Base-by-base conservation (phyloP, 2,113 vertebrate species). In the Pterocles orientalis region DNA sequence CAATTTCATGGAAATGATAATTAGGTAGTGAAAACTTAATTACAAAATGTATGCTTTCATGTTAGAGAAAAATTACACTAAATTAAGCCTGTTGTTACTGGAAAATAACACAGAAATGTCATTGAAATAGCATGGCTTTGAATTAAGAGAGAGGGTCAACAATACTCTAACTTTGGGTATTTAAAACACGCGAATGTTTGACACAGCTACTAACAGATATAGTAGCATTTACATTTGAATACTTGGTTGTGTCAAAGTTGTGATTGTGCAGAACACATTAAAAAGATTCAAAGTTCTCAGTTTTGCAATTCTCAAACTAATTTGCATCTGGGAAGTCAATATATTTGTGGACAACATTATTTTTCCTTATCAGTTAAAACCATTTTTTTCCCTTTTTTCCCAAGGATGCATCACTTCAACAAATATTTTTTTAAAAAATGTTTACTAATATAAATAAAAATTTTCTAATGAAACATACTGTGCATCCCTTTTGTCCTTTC, bases 11-110 rank as follows among this genome's bases (percentile, higher is more conserved):
- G 73, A 83, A 94, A 91, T 84, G 9, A 71, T 68, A 89, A 92
- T 94, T 95, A 84, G 20, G 50, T 41, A 53, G 77, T 48, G 83
- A 88, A 95, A 95, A 92, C 85, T 89, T 89, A 96, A 94, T 95
- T 92, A 68, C 26, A 91, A 57, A 51, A 89, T 84, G 29, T 76
- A 75, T 68, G 56, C 91, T 94, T 96, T 97, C 72, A 91, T 94
- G 72, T 75, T 84, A 75, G 75, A 58, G 94, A 95, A 94, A 73
- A 86, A 60, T 13, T 8, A 36, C 29, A 54, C 47, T 24, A 17
- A 84, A 86, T 93, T 70, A 83, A 91, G 77, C 25, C 64, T 39
- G 26, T 76, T 92, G 72, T 78, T 83, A 68, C 25, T 56, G 57
- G 76, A 88, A 96, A 93, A 94, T n/a, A 90, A 24, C 39, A 81